phyloP scores from a whole-genome alignment of 2,113 vertebrate genomes.

The Lophius piscatorius region DNA sequence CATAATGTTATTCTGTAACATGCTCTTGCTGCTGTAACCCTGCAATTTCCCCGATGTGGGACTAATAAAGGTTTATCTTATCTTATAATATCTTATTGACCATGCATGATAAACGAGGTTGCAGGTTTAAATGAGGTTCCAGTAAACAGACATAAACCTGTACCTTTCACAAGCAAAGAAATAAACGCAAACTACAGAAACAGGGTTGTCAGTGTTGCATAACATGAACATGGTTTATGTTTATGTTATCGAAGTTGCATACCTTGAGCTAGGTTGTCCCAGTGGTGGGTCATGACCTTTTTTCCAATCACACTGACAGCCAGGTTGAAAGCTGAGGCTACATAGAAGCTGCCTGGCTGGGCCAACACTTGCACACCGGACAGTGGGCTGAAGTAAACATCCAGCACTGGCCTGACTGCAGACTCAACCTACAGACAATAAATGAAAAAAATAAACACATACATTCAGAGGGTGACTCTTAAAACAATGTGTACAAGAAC shows the following conservation, averaged over 20 bases:
- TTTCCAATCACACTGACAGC: slow-evolving; percentile 93
- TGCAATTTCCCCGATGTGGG: too few species aligned
- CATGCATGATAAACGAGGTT: too few species aligned
- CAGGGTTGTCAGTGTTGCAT: too few species aligned
- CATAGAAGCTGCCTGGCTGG: slow-evolving; percentile 92
- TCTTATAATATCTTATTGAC: too few species aligned
- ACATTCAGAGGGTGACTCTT: neutral
- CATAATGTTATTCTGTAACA: too few species aligned
- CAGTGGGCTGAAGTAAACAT: slow-evolving; percentile 90
- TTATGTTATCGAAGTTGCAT: slow-evolving; percentile 38
- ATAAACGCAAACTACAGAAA: too few species aligned
- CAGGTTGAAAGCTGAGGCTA: slow-evolving; percentile 93
- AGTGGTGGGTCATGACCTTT: slow-evolving; percentile 83
- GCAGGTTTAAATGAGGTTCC: too few species aligned
- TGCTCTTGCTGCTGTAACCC: too few species aligned
- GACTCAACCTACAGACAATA: slow-evolving; percentile 82
- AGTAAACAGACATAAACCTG: too few species aligned
- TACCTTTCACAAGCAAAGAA: too few species aligned
- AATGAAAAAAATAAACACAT: neutral
- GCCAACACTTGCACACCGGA: slow-evolving; percentile 91
- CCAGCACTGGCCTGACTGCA: slow-evolving; percentile 87
- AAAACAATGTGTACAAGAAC: neutral
- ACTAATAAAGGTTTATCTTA: too few species aligned
- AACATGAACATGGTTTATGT: too few species aligned
- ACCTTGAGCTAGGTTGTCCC: slow-evolving; percentile 85